These are phyloP conservation scores for Vulpes ferrilata DNA, from an alignment of 2,113 vertebrate species.

Conservation along the genomic window DNA sequence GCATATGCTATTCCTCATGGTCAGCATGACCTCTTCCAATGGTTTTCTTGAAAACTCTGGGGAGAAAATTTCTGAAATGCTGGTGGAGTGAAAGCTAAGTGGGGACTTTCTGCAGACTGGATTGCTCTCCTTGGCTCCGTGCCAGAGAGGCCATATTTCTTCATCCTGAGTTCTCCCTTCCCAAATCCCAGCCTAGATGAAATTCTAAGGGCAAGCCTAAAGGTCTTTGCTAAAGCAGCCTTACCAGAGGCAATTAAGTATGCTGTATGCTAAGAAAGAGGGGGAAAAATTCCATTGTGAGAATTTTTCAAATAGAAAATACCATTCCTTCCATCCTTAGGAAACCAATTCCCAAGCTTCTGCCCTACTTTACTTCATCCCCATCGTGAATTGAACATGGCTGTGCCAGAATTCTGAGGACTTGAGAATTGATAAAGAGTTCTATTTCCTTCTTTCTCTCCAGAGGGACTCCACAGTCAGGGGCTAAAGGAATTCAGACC, in stretches of 20 bases:
- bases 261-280: not conserved
- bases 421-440: constrained; percentile 60
- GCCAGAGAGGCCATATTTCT: not conserved
- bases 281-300: constrained; percentile 14
- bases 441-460: constrained; percentile 61
- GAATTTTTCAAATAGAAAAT: constrained; percentile 64
- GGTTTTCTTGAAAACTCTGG: not conserved
- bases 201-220: not conserved
- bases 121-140: not conserved
- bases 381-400: constrained; percentile 56
- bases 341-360: constrained; percentile 12
- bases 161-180: not conserved
- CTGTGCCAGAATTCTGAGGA: constrained; percentile 38
- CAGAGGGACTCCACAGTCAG: not conserved
- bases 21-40: not conserved
- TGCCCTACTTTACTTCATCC: constrained; percentile 3
- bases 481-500: not conserved
- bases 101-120: not conserved
- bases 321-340: constrained; percentile 50
- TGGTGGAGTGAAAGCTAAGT: not conserved
- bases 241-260: not conserved
- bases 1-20: not conserved
- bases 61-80: not conserved
- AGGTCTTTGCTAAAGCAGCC: not conserved
- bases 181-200: not conserved